phyloP scores from a whole-genome alignment of 2,797 vertebrate genomes.

The Channa striata region DNA sequence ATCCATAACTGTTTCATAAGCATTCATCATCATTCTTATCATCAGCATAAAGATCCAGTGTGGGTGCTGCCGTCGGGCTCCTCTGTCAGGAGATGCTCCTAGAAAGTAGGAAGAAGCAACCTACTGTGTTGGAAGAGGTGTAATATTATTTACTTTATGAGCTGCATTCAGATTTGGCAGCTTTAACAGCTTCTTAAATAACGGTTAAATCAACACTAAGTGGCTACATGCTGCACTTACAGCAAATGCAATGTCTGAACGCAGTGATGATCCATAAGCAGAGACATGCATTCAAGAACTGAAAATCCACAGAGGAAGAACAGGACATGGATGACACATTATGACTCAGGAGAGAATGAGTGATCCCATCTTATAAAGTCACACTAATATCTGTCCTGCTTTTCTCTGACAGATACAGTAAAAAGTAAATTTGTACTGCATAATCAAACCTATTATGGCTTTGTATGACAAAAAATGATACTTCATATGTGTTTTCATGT shows the following conservation, averaged over 20 bases:
- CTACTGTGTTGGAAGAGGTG: not conserved
- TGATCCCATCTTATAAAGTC: constrained; percentile 1
- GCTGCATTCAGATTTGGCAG: constrained; percentile 1
- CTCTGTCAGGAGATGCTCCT: not conserved
- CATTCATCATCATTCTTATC: too few relatives aligned
- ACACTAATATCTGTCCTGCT: constrained; percentile 2
- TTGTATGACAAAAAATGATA: not conserved
- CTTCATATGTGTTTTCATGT: not conserved
- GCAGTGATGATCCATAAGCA: constrained; percentile 42
- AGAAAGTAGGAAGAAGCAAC: too few relatives aligned
- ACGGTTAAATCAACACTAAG: constrained; percentile 5
- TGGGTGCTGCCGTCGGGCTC: too few relatives aligned
- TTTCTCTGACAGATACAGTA: not conserved
- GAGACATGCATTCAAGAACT: constrained; percentile 27
- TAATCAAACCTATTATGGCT: too few relatives aligned
- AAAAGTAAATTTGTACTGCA: too few relatives aligned
- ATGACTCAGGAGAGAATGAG: too few relatives aligned
- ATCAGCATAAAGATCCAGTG: too few relatives aligned
- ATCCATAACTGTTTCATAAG: too few relatives aligned
- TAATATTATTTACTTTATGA: constrained; percentile 8
- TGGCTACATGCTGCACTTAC: too few relatives aligned
- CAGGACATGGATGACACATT: constrained; percentile 22
- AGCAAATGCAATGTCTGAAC: constrained; percentile 41
- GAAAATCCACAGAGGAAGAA: constrained; percentile 19
- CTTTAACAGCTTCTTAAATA: constrained; percentile 4